Evolutionary conservation across 1,140 invertebrate species (phyloP), one percentile per base, ranked within the genome.

Genomic region (Anadara kagoshimensis): DNA sequence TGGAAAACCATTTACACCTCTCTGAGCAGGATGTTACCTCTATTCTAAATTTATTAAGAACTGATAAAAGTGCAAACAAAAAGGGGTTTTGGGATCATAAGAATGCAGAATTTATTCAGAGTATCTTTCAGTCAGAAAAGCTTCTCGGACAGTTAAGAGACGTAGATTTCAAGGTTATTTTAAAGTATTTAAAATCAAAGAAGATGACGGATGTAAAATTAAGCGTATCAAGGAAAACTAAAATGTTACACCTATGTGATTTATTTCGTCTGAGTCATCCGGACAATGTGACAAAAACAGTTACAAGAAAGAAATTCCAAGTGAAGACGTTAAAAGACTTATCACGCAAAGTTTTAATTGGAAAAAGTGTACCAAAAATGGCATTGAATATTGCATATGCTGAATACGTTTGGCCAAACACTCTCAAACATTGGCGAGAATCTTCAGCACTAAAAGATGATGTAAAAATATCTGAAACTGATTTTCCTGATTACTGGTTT

Each of bases 391-490:
- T 53, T 45, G n/a, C 26, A 49, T 24, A 66, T 36, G 64, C 64
- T 22, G 64, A 66, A 43, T 54, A 29, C 22, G 36, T 61, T 49
- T 69, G 57, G 71, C 45, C 16, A 22, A 10, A 45, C n/a, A 16
- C 49, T 51, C 41, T 24, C 45, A 47, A 62, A 22, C 41, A 61
- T 49, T 49, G 58, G 57, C 43, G 18, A 56, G 14, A 45, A 1
- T 14, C 26, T 7, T n/a, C 22, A 1, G 11, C 29, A 24, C 20
- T 57, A 5, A 8, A n/a, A 5, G 10, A 10, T 7, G n/a, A 10
- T 53, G n/a, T 53, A 7, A 12, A 7, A 20, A 53, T 57, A 57
- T 5, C 5, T 26, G 54, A 18, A 20, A 24, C 36, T 36, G 51
- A 51, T 14, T n/a, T 44, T 16, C 14, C 53, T 20, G 12, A 53